Conservation (phyloP, 2,113 vertebrate genomes). For the Perognathus longimembris region DNA sequence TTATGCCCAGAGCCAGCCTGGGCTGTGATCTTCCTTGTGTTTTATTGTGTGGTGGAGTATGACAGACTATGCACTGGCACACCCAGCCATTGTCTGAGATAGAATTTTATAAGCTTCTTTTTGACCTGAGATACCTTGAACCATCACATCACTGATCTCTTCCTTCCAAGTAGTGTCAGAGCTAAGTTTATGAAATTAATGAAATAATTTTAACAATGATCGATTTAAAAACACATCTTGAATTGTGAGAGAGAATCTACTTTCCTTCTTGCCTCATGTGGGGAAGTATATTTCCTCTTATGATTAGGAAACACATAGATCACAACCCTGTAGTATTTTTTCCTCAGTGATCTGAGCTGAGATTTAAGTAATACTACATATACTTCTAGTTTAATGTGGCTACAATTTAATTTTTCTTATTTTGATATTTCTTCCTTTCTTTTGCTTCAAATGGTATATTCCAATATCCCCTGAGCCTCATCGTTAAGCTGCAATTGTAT, state of each 20-base stretch:
- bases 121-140: too few relatives aligned
- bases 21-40: too few relatives aligned
- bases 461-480: not conserved
- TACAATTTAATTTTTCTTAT: not conserved
- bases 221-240: conserved; percentile 3
- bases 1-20: too few relatives aligned
- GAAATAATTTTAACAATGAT: not conserved
- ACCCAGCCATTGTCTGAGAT: too few relatives aligned
- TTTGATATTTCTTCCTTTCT: not conserved
- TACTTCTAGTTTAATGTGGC: too few relatives aligned
- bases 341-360: not conserved
- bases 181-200: conserved; percentile 14
- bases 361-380: not conserved
- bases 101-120: too few relatives aligned
- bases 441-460: not conserved
- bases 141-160: too few relatives aligned
- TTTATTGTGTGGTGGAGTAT: too few relatives aligned
- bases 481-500: not conserved
- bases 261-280: not conserved
- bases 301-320: not conserved
- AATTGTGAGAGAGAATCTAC: not conserved
- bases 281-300: not conserved
- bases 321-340: not conserved
- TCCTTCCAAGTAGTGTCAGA: not conserved
- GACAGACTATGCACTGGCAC: too few relatives aligned